phyloP scores from a whole-genome alignment of 2,888 invertebrate genomes.

The Emmelina monodactyla region DNA sequence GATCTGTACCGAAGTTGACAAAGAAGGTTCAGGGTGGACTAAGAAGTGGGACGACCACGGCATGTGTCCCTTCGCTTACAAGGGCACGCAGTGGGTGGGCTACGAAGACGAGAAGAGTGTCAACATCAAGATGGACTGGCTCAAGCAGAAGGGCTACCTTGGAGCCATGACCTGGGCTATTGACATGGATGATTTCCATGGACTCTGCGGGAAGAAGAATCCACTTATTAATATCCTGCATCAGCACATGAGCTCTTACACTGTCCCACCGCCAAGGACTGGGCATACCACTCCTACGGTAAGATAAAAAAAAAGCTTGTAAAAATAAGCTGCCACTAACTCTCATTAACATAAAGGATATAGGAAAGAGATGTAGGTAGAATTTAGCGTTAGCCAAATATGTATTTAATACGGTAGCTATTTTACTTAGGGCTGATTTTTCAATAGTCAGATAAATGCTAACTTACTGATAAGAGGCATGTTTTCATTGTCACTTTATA shows the following conservation, averaged over 20 bases:
- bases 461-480: too few relatives aligned
- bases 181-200: conserved; percentile 90
- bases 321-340: too few relatives aligned
- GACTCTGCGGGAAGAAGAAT: conserved; percentile 81
- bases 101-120: conserved; percentile 84
- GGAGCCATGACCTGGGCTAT: conserved; percentile 95
- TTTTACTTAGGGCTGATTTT: too few relatives aligned
- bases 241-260: conserved; percentile 74
- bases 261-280: conserved; percentile 72
- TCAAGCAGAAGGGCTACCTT: conserved; percentile 77
- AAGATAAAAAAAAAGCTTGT: too few relatives aligned
- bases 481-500: too few relatives aligned
- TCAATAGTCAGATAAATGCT: too few relatives aligned
- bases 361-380: too few relatives aligned
- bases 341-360: too few relatives aligned
- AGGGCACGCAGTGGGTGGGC: conserved; percentile 90
- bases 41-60: conserved; percentile 85
- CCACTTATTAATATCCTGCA: conserved; percentile 76
- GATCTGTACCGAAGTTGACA: conserved; percentile 81
- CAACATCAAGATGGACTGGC: conserved; percentile 89
- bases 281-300: conserved; percentile 73
- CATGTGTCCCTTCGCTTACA: conserved; percentile 84
- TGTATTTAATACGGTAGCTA: too few relatives aligned
- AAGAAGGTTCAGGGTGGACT: conserved; percentile 78
- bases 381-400: too few relatives aligned